These are phyloP conservation scores for Ameiurus melas DNA, from an alignment of 2,113 vertebrate genomes.

Conservation along the genomic window DNA sequence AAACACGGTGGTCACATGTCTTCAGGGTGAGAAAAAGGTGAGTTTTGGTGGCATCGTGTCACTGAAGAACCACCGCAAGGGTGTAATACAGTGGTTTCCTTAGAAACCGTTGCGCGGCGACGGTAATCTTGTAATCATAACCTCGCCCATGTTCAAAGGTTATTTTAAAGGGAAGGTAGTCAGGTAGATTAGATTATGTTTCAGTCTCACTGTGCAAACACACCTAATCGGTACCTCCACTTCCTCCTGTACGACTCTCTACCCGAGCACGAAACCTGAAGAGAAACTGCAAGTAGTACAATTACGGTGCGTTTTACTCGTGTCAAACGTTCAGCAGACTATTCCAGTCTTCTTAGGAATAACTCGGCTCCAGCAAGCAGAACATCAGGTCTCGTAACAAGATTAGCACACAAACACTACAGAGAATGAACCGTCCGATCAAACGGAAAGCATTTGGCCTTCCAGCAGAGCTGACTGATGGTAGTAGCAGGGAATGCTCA, in stretches of 20 bases:
- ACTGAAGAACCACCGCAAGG: not conserved
- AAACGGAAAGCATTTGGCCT: not conserved
- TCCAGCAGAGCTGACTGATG: not conserved
- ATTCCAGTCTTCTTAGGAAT: not conserved
- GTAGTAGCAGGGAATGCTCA: not conserved
- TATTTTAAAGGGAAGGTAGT: conserved; percentile 25
- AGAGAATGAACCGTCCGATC: not conserved
- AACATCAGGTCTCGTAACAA: conserved; percentile 13
- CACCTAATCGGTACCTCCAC: conserved; percentile 14
- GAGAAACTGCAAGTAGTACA: not conserved
- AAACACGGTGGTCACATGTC: not conserved
- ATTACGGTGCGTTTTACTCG: not conserved
- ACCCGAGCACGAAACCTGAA: not conserved
- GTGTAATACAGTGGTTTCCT: conserved; percentile 20
- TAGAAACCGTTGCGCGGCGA: conserved; percentile 25
- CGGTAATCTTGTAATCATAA: conserved; percentile 35
- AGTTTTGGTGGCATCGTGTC: not conserved
- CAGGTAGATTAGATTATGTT: conserved; percentile 28
- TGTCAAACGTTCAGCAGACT: not conserved
- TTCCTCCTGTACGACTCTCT: not conserved
- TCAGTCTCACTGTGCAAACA: conserved; percentile 16
- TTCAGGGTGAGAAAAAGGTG: conserved; percentile 22
- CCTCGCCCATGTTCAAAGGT: conserved; percentile 48
- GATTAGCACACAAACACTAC: not conserved
- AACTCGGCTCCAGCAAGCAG: conserved; percentile 14